Evolutionary conservation across 2,113 vertebrate genomes (phyloP).

Genomic region (Melanostigma gelatinosum): DNA sequence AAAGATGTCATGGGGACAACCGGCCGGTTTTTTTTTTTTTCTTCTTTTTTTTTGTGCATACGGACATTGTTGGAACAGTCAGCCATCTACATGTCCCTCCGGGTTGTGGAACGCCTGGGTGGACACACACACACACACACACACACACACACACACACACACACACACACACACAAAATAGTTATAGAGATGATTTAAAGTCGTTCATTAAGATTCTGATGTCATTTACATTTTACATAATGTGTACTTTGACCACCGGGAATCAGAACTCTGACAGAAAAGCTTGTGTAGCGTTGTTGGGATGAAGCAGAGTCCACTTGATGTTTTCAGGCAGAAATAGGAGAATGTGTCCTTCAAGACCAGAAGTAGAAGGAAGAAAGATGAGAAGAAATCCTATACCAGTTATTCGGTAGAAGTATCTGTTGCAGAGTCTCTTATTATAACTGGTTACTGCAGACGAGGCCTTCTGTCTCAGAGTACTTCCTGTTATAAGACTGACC

Average conservation of each 20-base stretch:
- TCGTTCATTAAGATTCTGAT: slow-evolving; percentile 3
- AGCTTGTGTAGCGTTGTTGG: background rate
- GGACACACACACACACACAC: background rate
- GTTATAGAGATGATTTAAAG: background rate
- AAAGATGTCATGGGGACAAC: slow-evolving; percentile 43
- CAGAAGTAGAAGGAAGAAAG: background rate
- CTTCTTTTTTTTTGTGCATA: no score
- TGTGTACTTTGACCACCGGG: slow-evolving; percentile 17
- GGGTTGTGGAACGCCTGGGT: slow-evolving; percentile 1
- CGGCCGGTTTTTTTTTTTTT: slow-evolving; percentile 36
- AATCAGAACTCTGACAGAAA: background rate
- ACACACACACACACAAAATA: background rate
- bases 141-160: background rate
- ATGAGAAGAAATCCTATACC: background rate
- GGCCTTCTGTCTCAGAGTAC: background rate
- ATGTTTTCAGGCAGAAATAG: background rate
- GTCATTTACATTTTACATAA: slow-evolving; percentile 14
- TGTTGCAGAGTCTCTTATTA: background rate
- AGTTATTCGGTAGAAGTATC: background rate
- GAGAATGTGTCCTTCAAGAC: background rate
- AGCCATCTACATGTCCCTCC: background rate
- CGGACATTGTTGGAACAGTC: slow-evolving; percentile 32
- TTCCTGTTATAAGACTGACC: background rate
- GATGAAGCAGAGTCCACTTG: background rate
- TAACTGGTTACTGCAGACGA: slow-evolving; percentile 11